phyloP scores from a whole-genome alignment of 2,888 invertebrate genomes.

The Acheta domesticus region DNA sequence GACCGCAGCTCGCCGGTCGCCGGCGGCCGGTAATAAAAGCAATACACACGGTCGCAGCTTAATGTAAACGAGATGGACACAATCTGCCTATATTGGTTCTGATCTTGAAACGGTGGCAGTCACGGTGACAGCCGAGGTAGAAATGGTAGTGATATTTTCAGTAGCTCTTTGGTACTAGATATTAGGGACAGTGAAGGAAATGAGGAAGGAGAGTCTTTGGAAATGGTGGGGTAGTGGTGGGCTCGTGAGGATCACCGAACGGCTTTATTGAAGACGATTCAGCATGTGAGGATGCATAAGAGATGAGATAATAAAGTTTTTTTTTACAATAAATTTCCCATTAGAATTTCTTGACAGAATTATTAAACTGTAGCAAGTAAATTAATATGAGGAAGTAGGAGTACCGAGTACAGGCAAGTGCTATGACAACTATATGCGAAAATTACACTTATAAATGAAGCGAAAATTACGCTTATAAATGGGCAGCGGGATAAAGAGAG shows the following conservation, averaged over 20 bases:
- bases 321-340: too few relatives aligned
- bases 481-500: too few relatives aligned
- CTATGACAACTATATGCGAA: too few relatives aligned
- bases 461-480: too few relatives aligned
- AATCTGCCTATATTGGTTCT: slow-evolving; percentile 5
- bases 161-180: background rate
- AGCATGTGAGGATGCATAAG: background rate
- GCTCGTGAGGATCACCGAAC: background rate
- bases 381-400: too few relatives aligned
- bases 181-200: background rate
- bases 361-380: too few relatives aligned
- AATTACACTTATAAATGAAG: too few relatives aligned
- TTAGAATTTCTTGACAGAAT: too few relatives aligned
- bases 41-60: slow-evolving; percentile 18
- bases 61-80: slow-evolving; percentile 18
- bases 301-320: too few relatives aligned
- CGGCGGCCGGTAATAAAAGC: background rate
- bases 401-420: too few relatives aligned
- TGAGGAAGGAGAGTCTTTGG: background rate
- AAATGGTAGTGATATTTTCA: background rate
- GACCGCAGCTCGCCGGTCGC: background rate
- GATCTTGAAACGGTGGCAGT: background rate
- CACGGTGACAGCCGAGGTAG: background rate
- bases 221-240: background rate
- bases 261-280: background rate